Percentiles rank a stretch among this genome's conserved stretches.
These are phyloP conservation scores for Thamnaconus septentrionalis DNA, from an alignment of 2,113 vertebrate species.

Conservation along the genomic window DNA sequence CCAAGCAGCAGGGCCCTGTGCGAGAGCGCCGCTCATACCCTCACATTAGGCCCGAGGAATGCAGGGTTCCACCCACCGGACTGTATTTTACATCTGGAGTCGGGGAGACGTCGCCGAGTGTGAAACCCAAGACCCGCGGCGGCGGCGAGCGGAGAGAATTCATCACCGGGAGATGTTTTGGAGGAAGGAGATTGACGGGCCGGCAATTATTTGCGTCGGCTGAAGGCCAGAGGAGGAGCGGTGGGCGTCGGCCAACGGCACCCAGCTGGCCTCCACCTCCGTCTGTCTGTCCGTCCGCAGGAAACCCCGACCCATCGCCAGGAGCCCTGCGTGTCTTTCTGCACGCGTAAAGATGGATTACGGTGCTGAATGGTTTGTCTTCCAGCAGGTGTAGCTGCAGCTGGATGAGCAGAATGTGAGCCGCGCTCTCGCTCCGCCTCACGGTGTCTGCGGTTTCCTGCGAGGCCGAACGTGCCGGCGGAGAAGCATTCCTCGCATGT, in stretches of 20 bases:
- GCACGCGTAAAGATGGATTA: background rate
- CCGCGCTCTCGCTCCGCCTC: background rate
- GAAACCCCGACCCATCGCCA: background rate
- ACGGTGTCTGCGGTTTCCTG: constrained; percentile 31
- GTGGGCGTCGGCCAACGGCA: background rate
- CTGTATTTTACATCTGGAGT: constrained; percentile 43
- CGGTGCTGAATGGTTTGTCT: constrained; percentile 6
- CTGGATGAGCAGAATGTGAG: constrained; percentile 15
- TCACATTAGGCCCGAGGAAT: constrained; percentile 58
- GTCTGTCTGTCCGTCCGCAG: constrained; percentile 23
- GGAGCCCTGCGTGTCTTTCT: background rate
- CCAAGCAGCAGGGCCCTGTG: constrained; percentile 38
- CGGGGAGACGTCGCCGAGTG: constrained; percentile 16
- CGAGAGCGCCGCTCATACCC: constrained; percentile 21
- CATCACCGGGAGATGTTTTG: constrained; percentile 26
- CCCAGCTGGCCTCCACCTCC: constrained; percentile 23
- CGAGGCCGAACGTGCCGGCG: constrained; percentile 6
- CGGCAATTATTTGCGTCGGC: constrained; percentile 45
- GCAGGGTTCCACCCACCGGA: constrained; percentile 52
- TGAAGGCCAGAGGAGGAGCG: constrained; percentile 21
- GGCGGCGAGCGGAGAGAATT: background rate
- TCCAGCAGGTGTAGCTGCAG: constrained; percentile 32
- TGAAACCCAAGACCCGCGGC: constrained; percentile 39
- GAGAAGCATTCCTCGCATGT: constrained; percentile 55
- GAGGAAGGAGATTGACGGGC: constrained; percentile 39